Conservation (phyloP, 2,888 invertebrate genomes). For the Caprella mutica region DNA sequence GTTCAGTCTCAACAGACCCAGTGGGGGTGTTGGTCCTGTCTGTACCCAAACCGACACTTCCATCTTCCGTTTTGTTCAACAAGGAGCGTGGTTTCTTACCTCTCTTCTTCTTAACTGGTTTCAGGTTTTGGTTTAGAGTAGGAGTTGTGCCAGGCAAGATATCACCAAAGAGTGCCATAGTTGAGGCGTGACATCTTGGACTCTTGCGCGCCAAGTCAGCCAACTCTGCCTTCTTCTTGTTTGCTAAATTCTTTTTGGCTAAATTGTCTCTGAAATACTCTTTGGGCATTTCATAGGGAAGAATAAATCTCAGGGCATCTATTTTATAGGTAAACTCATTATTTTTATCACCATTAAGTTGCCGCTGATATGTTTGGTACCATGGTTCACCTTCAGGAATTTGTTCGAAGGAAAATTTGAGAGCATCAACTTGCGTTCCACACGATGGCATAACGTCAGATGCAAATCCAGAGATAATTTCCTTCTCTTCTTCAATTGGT, state of each 20-base stretch:
- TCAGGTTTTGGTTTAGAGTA: too few species aligned
- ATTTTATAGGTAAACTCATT: conserved; percentile 27
- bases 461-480: neutral
- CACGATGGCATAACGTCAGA: conserved; percentile 4
- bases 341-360: conserved; percentile 23
- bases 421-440: conserved; percentile 8
- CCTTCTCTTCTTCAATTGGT: neutral
- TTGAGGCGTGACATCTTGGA: conserved; percentile 32
- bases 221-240: conserved; percentile 30
- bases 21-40: conserved; percentile 33
- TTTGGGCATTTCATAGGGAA: conserved; percentile 34
- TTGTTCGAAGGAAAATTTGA: conserved; percentile 32
- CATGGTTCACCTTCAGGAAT: conserved; percentile 29
- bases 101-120: conserved; percentile 19
- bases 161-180: conserved; percentile 31
- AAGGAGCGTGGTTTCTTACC: neutral
- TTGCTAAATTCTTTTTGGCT: conserved; percentile 20
- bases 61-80: neutral
- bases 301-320: conserved; percentile 25
- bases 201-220: conserved; percentile 32
- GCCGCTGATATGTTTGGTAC: conserved; percentile 33
- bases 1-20: conserved; percentile 11
- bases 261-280: conserved; percentile 29
- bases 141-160: conserved; percentile 26
- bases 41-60: conserved; percentile 22